Conservation (phyloP, 2,888 invertebrate genomes). For the Alsophila aescularia region DNA sequence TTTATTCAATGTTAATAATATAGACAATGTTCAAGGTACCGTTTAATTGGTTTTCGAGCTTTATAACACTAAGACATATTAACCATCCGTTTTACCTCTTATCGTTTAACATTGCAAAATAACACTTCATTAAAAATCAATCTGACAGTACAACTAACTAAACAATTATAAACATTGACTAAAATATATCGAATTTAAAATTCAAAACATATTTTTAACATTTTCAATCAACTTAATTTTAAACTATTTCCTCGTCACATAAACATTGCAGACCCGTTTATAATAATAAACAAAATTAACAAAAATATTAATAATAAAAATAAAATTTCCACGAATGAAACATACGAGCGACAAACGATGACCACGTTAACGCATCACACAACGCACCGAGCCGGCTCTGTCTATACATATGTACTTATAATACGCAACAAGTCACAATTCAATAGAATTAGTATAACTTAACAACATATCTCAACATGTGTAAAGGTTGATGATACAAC, state of each 20-base stretch:
- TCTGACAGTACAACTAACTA: conserved; percentile 73
- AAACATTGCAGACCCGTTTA: conserved; percentile 81
- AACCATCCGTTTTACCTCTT: conserved; percentile 76
- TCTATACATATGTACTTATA: conserved; percentile 70
- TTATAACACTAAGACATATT: conserved; percentile 81
- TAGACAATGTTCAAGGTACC: conserved; percentile 85
- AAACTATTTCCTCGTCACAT: conserved; percentile 72
- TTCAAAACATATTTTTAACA: conserved; percentile 71
- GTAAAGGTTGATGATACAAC: conserved; percentile 80
- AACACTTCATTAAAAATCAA: conserved; percentile 77
- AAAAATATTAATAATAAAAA: conserved; percentile 74
- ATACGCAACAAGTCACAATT: conserved; percentile 83
- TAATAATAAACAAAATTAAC: conserved; percentile 79
- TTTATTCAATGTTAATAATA: conserved; percentile 85
- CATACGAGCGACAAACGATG: conserved; percentile 69
- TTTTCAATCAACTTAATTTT: conserved; percentile 72
- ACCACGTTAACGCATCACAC: conserved; percentile 47
- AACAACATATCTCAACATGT: conserved; percentile 84
- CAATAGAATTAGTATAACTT: conserved; percentile 84
- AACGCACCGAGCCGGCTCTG: conserved; percentile 34
- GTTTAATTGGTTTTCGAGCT: conserved; percentile 83
- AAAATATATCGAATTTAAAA: conserved; percentile 80
- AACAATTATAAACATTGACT: conserved; percentile 78
- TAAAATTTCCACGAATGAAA: conserved; percentile 72
- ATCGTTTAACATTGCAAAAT: conserved; percentile 80